Conservation (phyloP, 2,113 vertebrate genomes). For the Euleptes europaea region DNA sequence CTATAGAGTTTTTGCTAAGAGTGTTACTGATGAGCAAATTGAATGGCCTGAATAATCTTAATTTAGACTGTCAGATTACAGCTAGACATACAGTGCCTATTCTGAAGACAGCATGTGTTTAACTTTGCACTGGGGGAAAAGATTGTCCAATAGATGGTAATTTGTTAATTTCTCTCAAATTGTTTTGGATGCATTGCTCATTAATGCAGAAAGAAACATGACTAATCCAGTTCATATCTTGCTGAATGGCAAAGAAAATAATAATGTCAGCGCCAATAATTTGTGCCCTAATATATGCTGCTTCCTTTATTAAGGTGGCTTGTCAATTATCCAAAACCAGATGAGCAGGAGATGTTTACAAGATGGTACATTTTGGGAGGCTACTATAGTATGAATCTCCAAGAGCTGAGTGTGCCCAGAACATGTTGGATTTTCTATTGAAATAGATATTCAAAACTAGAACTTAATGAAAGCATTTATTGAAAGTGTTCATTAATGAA, state of each 20-base stretch:
- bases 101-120: background rate
- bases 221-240: background rate
- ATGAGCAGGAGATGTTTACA: background rate
- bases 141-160: background rate
- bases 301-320: background rate
- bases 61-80: slow-evolving; percentile 25
- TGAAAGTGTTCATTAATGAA: too few species aligned
- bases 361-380: background rate
- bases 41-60: background rate
- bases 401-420: background rate
- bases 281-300: background rate
- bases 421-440: background rate
- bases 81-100: background rate
- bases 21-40: background rate
- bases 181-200: background rate
- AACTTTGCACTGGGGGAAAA: slow-evolving; percentile 12
- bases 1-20: background rate
- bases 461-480: background rate
- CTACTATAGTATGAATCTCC: background rate
- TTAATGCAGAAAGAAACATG: background rate
- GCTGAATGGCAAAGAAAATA: background rate
- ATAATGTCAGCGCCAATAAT: background rate
- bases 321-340: background rate
- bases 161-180: slow-evolving; percentile 18
- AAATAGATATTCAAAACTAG: background rate